Base-by-base conservation (phyloP, 1,140 invertebrate genomes). In the Rhagoletis pomonella region DNA sequence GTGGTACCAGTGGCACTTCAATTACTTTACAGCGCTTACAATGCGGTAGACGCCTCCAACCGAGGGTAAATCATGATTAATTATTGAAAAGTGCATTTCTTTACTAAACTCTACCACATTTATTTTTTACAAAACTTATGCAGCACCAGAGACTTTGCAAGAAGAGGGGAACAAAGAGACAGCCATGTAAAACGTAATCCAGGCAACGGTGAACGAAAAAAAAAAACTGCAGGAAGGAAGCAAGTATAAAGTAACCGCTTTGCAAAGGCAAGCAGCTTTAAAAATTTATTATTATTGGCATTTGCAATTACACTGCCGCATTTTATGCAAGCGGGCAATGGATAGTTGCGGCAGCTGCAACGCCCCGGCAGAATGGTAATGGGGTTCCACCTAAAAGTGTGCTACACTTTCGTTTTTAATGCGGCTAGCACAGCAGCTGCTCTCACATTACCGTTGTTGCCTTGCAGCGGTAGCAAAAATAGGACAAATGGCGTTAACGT, bases 281-380 rank as follows among this genome's bases (percentile, higher is more conserved):
- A 73, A 73, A 73, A 73, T 73, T 73, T 73, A 73, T 73, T 73
- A 47, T 73, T 73, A 73, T 73, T 73, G 67, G 67, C 67, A 73
- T 73, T 73, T 73, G 67, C 42, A 73, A 73, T 73, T 73, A 73
- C 67, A 73, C 42, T n/a, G 12, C 64, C 10, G 64, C 39, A 67
- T 67, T 19, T 12, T 73, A n/a, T 73, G 67, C 67, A 2, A 47
- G 67, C 39, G 67, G 29, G 10, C 64, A 12, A 29, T 29, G 50
- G 50, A 55, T 7, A 55, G 50, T 55, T 5, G 4, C 4, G 9
- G 9, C 19, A 29, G 29, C 64, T 62, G 60, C 60, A 62, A 12
- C 14, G 60, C 60, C 58, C 58, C 4, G 12, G 67, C 17, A n/a
- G 44, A 73, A 73, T 73, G 67, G 44, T 47, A 73, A 73, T 73